Base-by-base conservation (phyloP, 2,113 vertebrate species). In the Otocyon megalotis region DNA sequence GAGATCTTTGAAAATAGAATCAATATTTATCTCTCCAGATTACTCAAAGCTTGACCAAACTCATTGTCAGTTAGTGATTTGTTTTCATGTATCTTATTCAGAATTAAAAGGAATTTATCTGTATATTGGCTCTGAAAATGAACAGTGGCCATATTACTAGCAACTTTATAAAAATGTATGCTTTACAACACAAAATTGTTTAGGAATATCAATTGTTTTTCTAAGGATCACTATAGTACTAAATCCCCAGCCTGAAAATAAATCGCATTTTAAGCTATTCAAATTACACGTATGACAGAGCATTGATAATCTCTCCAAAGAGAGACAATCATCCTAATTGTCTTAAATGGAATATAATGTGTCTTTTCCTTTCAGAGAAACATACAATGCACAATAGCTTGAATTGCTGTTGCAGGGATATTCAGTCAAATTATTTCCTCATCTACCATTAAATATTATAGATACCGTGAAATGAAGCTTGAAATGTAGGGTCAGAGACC, bases 381-480 rank as follows among this genome's bases (percentile, higher is more conserved):
- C n/a, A 17, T 93, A 35, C 16, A 94, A 65, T 90, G n/a, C 24
- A 91, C n/a, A 90, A 91, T 76, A 79, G 74, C 28, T 79, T 80
- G 43, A 95, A 94, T 71, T 92, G 86, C 86, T 96, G 86, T 80
- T 95, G 58, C 53, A 72, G 32, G 76, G 54, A 76, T 94, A 95
- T 37, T 94, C 79, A 84, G 94, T 96, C 82, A 95, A 95, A 98
- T 98, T 96, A 93, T 69, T 94, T 97, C 80, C 56, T 97, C 91
- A 96, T 96, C 82, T 96, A 84, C 72, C 67, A 94, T 89, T 97
- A 96, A 97, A 62, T 92, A 90, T 58, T 93, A 94, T 77, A 94
- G 94, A 89, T 74, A 95, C 28, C 11, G 19, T 89, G 88, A 97
- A 97, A 97, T 97, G 94, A 97, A 93, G 94, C 96, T 94, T 97